Percentiles rank a stretch among this genome's conserved stretches.
phyloP scores from a whole-genome alignment of 2,888 invertebrate species.

The Melanostoma scalare region DNA sequence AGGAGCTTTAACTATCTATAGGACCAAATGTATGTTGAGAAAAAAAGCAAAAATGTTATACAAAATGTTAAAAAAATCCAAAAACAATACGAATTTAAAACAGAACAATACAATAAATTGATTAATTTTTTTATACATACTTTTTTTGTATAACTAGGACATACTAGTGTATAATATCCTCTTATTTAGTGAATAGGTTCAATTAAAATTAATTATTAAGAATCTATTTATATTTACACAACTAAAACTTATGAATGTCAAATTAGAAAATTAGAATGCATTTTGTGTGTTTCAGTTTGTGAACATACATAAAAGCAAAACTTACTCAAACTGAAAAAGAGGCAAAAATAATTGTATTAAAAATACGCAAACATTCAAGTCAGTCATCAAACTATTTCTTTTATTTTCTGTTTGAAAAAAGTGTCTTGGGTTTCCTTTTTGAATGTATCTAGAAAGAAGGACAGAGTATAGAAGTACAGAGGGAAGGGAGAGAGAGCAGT shows the following conservation, averaged over 20 bases:
- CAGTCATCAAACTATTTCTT: constrained; percentile 48
- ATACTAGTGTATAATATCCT: constrained; percentile 17
- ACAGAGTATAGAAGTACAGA: constrained; percentile 28
- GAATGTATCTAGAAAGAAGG: constrained; percentile 32
- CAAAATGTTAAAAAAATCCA: neutral
- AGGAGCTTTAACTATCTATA: too few relatives aligned
- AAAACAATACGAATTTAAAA: constrained; percentile 7
- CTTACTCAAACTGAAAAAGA: constrained; percentile 16
- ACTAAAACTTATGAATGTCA: constrained; percentile 35
- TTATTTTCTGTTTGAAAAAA: constrained; percentile 14
- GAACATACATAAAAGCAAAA: constrained; percentile 22
- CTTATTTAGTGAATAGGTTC: constrained; percentile 18
- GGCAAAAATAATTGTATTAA: neutral
- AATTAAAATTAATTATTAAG: constrained; percentile 46
- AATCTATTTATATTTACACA: constrained; percentile 63
- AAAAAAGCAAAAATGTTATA: neutral
- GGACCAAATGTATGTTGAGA: neutral
- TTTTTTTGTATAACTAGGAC: constrained; percentile 63
- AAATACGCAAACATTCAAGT: constrained; percentile 45
- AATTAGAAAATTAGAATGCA: constrained; percentile 42
- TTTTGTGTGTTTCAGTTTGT: constrained; percentile 43
- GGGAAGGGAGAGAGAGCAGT: constrained; percentile 54
- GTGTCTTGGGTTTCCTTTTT: neutral
- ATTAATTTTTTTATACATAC: constrained; percentile 36
- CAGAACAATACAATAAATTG: constrained; percentile 26